Evolutionary conservation across 2,113 vertebrate genomes (phyloP).

Genomic region (Tor tambroides): DNA sequence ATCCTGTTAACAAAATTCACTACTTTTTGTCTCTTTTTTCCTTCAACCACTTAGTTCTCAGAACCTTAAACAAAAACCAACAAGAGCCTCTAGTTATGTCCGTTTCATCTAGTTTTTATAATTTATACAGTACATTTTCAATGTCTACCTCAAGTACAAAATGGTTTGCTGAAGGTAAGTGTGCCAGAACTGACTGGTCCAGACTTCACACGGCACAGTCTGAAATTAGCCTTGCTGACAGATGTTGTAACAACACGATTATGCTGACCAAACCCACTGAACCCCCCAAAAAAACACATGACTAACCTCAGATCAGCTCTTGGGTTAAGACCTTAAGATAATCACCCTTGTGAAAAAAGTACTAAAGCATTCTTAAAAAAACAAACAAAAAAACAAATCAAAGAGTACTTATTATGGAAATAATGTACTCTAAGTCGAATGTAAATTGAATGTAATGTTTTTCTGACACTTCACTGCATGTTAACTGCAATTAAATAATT

Average conservation of each 20-base stretch:
- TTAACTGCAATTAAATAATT: no score
- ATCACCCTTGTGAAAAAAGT: no score
- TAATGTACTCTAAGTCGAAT: no score
- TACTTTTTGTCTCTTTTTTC: background rate
- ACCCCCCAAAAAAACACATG: background rate
- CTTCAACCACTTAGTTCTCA: background rate
- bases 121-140: background rate
- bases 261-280: background rate
- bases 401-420: no score
- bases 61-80: background rate
- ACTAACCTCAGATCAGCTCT: no score
- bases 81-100: background rate
- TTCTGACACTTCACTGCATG: no score
- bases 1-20: constrained; percentile 67
- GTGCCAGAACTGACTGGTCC: background rate
- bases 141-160: background rate
- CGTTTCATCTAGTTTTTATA: background rate
- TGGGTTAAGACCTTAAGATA: no score
- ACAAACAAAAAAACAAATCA: no score
- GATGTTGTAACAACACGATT: background rate
- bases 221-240: no score
- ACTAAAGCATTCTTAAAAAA: no score
- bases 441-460: no score
- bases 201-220: background rate
- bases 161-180: background rate